Evolutionary conservation across 2,888 invertebrate species (phyloP), one percentile per base, ranked within the genome.

Genomic region (Acleris holmiana): DNA sequence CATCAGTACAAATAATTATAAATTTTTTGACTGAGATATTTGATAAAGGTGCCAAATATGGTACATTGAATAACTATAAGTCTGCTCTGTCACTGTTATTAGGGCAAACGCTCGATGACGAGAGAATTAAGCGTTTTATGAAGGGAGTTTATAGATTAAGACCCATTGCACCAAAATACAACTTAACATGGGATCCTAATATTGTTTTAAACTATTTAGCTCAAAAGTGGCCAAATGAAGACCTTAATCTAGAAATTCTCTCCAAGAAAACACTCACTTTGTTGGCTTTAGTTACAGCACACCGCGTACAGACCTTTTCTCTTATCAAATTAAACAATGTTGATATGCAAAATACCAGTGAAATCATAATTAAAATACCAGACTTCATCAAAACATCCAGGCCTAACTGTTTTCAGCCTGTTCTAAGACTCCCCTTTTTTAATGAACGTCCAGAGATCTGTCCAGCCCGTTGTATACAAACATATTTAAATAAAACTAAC

Each of bases 361-460:
- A 25, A n/a, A 63, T 67, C 19, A 29, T 51, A 1, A 67, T 67
- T n/a, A 56, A 59, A 15, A 67, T 67, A 41, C 49, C 59, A 0
- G 62, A 67, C 50, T 13, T 63, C 17, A 60, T 67, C 13, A 67
- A 67, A 51, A 67, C 67, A 5, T 57, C 67, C 1, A 4, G 25
- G 4, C 25, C 25, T 6, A 25, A 25, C 6, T 25, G 6, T 25
- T 4, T 6, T 6, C 25, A 25, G 6, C 25, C 25, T 1, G 25
- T 25, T 25, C 6, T 25, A 25, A 25, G 4, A 6, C 25, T 25
- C 6, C 25, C 25, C 4, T 25, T 25, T 25, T 25, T 25, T 25
- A 25, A 25, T 25, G 25, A 25, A 25, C 4, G 25, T 4, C 25
- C 25, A 25, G 25, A 25, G 6, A 25, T 25, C 6, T 25, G 25